phyloP scores from a whole-genome alignment of 2,888 invertebrate species.

The Lycia hirtaria region DNA sequence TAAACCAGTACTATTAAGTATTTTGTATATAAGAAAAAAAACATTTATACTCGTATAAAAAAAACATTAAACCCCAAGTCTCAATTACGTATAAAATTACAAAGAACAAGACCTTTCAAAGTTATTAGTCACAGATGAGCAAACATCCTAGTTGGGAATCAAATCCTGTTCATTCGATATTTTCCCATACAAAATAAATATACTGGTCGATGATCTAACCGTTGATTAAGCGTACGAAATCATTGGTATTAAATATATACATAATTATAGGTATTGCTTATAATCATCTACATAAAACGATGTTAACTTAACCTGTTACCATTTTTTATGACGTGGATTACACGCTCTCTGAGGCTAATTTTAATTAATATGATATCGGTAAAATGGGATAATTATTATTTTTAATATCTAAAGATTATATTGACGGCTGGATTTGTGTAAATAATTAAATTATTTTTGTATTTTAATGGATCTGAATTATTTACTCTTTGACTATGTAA shows the following conservation, averaged over 20 bases:
- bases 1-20: not conserved
- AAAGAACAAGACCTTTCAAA: conserved; percentile 33
- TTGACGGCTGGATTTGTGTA: not conserved
- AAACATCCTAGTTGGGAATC: conserved; percentile 55
- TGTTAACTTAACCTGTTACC: conserved; percentile 30
- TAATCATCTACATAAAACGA: conserved; percentile 43
- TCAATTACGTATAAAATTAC: conserved; percentile 26
- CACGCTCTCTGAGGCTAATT: conserved; percentile 19
- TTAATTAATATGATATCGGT: conserved; percentile 27
- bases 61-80: no score
- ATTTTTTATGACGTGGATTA: conserved; percentile 25
- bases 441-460: not conserved
- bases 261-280: conserved; percentile 60
- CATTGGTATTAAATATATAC: conserved; percentile 55
- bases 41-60: not conserved
- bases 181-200: conserved; percentile 58
- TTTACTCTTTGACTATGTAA: not conserved
- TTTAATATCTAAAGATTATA: not conserved
- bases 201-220: conserved; percentile 62
- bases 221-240: conserved; percentile 52
- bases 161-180: conserved; percentile 56
- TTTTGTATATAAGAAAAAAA: not conserved
- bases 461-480: not conserved
- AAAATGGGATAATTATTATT: conserved; percentile 14
- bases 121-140: conserved; percentile 63